These are phyloP conservation scores for Drosophila acutilabella DNA, from an alignment of 2,888 invertebrate genomes.

Conservation along the genomic window DNA sequence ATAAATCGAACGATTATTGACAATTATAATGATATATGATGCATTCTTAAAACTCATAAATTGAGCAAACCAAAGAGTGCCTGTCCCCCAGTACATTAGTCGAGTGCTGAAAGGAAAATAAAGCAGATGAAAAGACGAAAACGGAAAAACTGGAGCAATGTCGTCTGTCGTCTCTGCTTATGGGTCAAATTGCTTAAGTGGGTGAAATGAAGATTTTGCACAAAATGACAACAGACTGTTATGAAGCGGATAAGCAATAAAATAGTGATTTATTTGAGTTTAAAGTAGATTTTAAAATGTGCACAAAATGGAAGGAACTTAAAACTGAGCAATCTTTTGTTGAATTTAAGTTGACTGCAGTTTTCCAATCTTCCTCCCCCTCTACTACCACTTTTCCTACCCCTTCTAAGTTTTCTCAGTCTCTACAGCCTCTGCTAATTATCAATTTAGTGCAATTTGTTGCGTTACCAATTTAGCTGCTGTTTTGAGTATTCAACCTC, in stretches of 20 bases:
- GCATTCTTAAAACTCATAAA: constrained; percentile 78
- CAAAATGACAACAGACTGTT: constrained; percentile 24
- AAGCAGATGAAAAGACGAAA: not conserved
- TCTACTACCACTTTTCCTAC: no score
- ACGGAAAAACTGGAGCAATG: constrained; percentile 55
- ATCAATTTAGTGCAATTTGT: constrained; percentile 79
- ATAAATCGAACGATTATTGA: constrained; percentile 82
- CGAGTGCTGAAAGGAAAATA: constrained; percentile 6
- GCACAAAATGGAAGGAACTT: not conserved
- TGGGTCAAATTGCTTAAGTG: constrained; percentile 52
- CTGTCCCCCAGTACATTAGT: constrained; percentile 46
- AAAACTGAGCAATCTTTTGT: not conserved
- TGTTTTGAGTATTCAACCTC: constrained; percentile 27
- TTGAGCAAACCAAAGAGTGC: constrained; percentile 40
- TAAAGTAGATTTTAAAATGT: constrained; percentile 43
- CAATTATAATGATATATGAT: constrained; percentile 80
- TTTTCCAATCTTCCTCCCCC: no score
- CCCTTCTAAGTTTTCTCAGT: not conserved
- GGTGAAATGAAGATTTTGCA: constrained; percentile 42
- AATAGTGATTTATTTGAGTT: constrained; percentile 49
- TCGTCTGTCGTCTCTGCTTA: constrained; percentile 12
- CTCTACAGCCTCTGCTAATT: constrained; percentile 58
- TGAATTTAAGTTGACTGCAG: not conserved
- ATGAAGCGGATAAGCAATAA: constrained; percentile 36
- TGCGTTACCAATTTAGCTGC: constrained; percentile 59